Evolutionary conservation across 2,113 vertebrate genomes (phyloP).

Genomic region (Apteryx owenii): DNA sequence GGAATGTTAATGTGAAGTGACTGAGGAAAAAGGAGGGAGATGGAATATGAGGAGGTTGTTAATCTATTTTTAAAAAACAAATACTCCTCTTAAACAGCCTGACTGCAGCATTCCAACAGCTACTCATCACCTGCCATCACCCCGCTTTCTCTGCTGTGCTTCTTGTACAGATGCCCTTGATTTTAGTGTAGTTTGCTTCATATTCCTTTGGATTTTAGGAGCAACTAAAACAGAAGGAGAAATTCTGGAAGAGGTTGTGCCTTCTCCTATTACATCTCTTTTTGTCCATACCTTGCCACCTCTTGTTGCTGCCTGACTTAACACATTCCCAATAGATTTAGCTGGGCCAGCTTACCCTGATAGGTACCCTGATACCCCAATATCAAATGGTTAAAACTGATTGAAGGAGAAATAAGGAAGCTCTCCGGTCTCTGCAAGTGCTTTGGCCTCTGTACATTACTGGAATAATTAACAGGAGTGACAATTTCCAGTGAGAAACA

Average conservation of each 20-base stretch:
- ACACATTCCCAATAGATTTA: background rate
- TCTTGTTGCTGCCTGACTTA: background rate
- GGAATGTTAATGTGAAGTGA: background rate
- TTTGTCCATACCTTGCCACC: background rate
- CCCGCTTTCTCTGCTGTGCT: background rate
- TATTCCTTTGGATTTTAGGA: background rate
- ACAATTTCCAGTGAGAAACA: background rate
- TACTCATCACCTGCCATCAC: background rate
- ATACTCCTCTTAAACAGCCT: background rate
- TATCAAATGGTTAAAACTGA: background rate
- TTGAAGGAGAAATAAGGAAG: background rate
- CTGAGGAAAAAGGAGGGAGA: background rate
- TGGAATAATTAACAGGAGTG: background rate
- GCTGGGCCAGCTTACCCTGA: background rate
- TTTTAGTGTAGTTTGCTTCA: background rate
- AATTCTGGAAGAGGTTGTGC: background rate
- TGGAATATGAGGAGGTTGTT: background rate
- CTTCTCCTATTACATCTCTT: background rate
- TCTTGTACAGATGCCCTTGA: background rate
- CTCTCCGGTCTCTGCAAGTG: background rate
- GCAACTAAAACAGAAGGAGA: background rate
- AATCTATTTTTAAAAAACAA: background rate
- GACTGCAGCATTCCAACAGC: background rate
- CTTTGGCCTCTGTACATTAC: background rate
- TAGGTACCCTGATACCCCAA: background rate